phyloP scores from a whole-genome alignment of 2,113 vertebrate genomes.

The Drymodes brunneopygia region DNA sequence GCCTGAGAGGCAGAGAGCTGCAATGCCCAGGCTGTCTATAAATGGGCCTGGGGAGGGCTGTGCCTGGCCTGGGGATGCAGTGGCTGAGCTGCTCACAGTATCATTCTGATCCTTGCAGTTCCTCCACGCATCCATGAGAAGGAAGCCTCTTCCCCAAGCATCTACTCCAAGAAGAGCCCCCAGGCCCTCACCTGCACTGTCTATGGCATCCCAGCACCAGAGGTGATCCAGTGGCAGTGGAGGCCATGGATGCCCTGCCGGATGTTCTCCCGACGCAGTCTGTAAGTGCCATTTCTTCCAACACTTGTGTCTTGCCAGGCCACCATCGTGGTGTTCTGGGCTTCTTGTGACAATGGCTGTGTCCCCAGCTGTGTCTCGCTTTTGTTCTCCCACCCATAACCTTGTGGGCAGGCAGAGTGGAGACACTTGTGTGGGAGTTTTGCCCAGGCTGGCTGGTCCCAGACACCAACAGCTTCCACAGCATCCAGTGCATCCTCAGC shows the following conservation, averaged over 20 bases:
- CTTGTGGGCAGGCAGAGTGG: neutral
- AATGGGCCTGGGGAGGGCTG: neutral
- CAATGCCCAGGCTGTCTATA: neutral
- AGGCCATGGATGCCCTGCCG: constrained; percentile 91
- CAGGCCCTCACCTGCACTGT: constrained; percentile 91
- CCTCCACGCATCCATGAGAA: constrained; percentile 94
- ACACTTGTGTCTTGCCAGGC: neutral
- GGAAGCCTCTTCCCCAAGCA: constrained; percentile 87
- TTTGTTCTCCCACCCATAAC: neutral
- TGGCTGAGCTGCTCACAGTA: neutral
- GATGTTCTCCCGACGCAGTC: constrained; percentile 77
- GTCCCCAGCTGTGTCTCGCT: rapidly evolving
- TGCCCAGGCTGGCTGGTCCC: neutral
- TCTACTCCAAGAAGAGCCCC: constrained; percentile 86
- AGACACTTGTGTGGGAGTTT: neutral
- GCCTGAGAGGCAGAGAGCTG: neutral
- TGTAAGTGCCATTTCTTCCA: constrained; percentile 75
- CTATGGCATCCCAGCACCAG: constrained; percentile 82
- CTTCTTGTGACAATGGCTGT: neutral
- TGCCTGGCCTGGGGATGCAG: neutral
- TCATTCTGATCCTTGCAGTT: constrained; percentile 72
- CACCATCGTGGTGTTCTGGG: rapidly evolving
- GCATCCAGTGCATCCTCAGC: neutral
- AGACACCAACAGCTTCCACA: neutral
- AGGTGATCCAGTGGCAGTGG: constrained; percentile 90